A percentile compares a stretch with the other conserved stretches of the same genome.
Conservation (phyloP, 2,113 vertebrate genomes). For the Pionites leucogaster region DNA sequence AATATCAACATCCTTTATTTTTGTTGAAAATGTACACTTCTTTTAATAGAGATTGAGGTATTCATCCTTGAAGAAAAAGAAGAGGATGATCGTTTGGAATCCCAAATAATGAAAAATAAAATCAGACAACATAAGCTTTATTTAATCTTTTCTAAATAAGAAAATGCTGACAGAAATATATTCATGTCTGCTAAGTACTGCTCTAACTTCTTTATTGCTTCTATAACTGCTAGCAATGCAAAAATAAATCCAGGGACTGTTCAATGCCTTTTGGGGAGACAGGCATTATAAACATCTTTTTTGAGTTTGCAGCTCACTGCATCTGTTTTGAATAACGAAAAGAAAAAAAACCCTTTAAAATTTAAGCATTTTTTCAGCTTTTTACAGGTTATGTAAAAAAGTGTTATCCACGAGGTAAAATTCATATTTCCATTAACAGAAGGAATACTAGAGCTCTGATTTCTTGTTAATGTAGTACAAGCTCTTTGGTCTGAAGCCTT, state of each 20-base stretch:
- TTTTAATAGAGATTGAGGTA: neutral
- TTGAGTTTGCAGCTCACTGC: neutral
- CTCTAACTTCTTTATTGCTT: neutral
- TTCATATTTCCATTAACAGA: neutral
- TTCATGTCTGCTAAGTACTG: neutral
- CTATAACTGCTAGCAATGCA: neutral
- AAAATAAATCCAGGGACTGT: neutral
- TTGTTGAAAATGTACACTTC: neutral
- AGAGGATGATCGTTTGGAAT: neutral
- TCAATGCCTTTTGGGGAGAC: neutral
- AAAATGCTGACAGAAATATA: neutral
- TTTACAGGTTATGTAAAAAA: neutral
- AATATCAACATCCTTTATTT: neutral
- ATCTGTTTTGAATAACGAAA: neutral
- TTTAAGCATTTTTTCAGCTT: neutral
- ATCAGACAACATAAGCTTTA: neutral
- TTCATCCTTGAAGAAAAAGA: neutral
- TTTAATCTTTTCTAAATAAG: neutral
- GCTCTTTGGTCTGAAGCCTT: neutral
- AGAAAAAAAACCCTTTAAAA: neutral
- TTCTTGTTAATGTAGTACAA: neutral
- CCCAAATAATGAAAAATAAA: neutral
- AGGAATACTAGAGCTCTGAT: neutral
- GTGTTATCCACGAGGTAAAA: neutral
- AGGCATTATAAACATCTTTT: neutral